A percentile compares a stretch with the other conserved stretches of the same genome.
phyloP scores from a whole-genome alignment of 2,888 invertebrate species.

The Drosophila villosipedis region DNA sequence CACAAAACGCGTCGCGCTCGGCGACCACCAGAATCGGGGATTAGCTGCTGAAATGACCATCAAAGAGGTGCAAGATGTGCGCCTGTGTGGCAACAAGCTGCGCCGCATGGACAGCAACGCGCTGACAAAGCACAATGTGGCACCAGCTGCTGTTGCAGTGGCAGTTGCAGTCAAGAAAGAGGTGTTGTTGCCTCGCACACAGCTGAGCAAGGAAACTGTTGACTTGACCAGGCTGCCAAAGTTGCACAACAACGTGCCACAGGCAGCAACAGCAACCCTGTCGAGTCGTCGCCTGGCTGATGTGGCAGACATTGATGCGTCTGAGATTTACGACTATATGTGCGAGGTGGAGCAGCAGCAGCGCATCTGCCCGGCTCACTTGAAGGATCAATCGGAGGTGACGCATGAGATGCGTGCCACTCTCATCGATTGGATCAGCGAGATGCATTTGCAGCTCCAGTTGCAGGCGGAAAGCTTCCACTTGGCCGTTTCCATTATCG shows the following conservation, averaged over 20 bases:
- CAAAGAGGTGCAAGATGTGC: conserved; percentile 79
- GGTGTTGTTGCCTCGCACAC: neutral
- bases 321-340: conserved; percentile 94
- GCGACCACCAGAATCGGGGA: conserved; percentile 86
- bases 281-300: conserved; percentile 70
- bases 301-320: conserved; percentile 91
- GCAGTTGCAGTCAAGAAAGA: conserved; percentile 8
- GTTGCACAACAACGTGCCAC: neutral
- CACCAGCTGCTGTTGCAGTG: neutral
- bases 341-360: conserved; percentile 90
- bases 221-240: conserved; percentile 19
- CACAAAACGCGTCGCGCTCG: conserved; percentile 85
- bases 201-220: conserved; percentile 34
- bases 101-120: conserved; percentile 80
- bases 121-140: conserved; percentile 67
- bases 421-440: conserved; percentile 96
- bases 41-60: conserved; percentile 70
- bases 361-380: conserved; percentile 88
- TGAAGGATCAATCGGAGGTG: conserved; percentile 89
- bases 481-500: conserved; percentile 46
- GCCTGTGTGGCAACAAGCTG: conserved; percentile 73
- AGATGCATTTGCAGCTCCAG: conserved; percentile 94
- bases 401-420: conserved; percentile 94
- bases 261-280: conserved; percentile 39
- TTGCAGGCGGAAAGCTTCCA: conserved; percentile 96